Conservation (phyloP, 2,113 vertebrate genomes). For the Oostethus manadensis region DNA sequence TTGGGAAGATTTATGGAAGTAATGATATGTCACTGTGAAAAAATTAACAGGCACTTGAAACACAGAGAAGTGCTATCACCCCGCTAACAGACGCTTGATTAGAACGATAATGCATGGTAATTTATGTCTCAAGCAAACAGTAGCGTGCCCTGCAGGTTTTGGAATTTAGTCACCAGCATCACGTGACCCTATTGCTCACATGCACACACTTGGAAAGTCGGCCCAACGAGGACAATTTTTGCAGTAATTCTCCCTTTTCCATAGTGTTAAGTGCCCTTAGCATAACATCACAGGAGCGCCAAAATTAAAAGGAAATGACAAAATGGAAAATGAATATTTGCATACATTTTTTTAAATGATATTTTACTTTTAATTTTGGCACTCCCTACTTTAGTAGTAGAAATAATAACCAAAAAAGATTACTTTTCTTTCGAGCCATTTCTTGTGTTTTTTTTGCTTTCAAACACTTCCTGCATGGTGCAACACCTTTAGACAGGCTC, state of each 20-base stretch:
- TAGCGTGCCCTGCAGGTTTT: neutral
- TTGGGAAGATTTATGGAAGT: neutral
- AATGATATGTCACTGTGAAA: no score
- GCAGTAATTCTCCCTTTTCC: neutral
- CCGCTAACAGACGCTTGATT: neutral
- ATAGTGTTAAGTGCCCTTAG: no score
- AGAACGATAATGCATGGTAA: neutral
- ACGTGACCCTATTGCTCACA: neutral
- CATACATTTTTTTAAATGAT: no score
- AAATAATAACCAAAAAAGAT: no score
- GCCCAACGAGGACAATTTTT: neutral
- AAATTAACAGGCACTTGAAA: neutral
- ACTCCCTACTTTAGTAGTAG: no score
- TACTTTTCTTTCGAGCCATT: no score
- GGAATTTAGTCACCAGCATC: neutral
- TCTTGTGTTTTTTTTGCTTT: no score
- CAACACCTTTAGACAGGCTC: neutral
- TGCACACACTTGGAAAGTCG: neutral
- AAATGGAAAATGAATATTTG: no score
- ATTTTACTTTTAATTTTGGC: no score
- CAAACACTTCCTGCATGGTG: neutral
- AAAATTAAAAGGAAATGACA: no score
- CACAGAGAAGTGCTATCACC: neutral
- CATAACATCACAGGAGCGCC: no score
- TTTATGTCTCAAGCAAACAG: neutral